Evolutionary conservation across 92 coral and sea anemone species (phyloP), one percentile per base, ranked within the genome.

Genomic region (Epizoanthus ramosus): DNA sequence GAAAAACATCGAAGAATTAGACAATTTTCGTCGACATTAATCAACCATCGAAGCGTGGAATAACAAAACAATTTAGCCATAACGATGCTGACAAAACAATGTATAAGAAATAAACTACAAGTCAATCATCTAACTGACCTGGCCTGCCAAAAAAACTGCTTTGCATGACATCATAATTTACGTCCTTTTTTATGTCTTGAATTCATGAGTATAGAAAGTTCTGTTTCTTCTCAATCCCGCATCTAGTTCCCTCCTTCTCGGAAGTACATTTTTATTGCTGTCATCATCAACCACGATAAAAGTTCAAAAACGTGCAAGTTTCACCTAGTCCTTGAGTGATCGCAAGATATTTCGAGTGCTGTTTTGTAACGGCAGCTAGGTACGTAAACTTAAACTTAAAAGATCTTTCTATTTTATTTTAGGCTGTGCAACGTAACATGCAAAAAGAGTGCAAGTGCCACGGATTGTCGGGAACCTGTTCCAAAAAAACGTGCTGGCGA

Each of bases 371-470:
- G 54, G 54, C 53, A 50, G 54, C 54, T 50, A 9, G 54, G 8
- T 10, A 50, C 54, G 54, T 50, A 14, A 22, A 14, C 28, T 31
- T 41, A 4, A 67, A 33, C 12, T 72, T 85, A 17, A 24, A 50
- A 72, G 69, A 52, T 74, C 72, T 61, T 71, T 84, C 67, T 43
- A 18, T 69, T 56, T 76, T 56, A 73, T 87, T 82, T 22, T 69
- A 95, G 98, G 98, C 98, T 47, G 99, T 97, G 57, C 85, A 87
- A 80, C 80, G 70, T 53, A 84, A 94, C 90, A 92, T 94, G 94
- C 74, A 80, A 43, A 79, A 25, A 25, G 90, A 90, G 73, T 97
- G 99, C 85, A 93, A 91, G 85, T 97, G 99, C 76, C 97, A 94
- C 58, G 99, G 99, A 39, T 88, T 94, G 50, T 97, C 99, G 19